Evolutionary conservation across 1,140 invertebrate species (phyloP), one percentile per base, ranked within the genome.

Genomic region (Papilio polyxenes): DNA sequence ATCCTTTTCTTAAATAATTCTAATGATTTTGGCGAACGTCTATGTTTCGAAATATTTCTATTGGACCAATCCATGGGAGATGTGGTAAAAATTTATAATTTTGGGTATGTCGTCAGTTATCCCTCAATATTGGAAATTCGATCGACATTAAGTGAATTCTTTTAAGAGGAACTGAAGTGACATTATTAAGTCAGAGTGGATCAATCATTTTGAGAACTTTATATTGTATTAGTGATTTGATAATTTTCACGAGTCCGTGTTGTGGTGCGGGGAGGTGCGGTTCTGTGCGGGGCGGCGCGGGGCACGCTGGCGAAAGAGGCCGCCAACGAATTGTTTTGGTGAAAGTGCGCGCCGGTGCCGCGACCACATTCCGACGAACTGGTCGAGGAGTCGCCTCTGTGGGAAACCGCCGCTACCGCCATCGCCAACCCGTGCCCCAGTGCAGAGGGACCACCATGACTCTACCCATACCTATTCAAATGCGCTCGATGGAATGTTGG

Each of bases 251-350:
- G 87, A 91, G 85, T 89, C 51, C 80, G 81, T 56, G 75, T 44
- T 44, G 80, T 65, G 82, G 62, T 65, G 62, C 31, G 65, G 11
- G 86, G 84, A 85, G 85, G 83, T 83, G 84, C 85, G 86, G 88
- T 85, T 87, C 82, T 84, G 84, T 75, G 85, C 84, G 80, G 80
- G 80, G 77, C 81, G 85, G 87, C 81, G 88, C 81, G 87, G 89
- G 87, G 90, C 87, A 87, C 89, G 86, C 88, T 92, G 91, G 90
- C 89, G 91, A 92, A 92, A 92, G 92, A 93, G 91, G 90, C 91
- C 90, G 90, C 91, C 91, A 92, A 93, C 93, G 93, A 94, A 93
- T 94, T 94, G 93, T 94, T 94, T 94, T 94, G 93, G 92, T 94
- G 92, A 94, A 94, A 94, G 93, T 94, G 90, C 92, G 92, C 88